These are phyloP conservation scores for Aphodius sticticus DNA, from an alignment of 2,888 invertebrate species.

Conservation along the genomic window DNA sequence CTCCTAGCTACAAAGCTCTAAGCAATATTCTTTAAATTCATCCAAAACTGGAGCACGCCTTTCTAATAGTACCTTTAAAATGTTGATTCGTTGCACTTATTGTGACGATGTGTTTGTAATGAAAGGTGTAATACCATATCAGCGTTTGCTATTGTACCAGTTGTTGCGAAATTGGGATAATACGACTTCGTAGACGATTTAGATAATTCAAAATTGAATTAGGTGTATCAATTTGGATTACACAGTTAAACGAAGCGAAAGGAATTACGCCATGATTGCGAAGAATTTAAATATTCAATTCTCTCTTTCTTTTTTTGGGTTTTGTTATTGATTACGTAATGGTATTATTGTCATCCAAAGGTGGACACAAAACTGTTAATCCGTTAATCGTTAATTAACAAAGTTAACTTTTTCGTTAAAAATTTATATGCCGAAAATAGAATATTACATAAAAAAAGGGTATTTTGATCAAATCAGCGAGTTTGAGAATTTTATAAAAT, in stretches of 20 bases:
- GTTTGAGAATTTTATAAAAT: too few relatives aligned
- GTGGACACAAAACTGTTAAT: too few relatives aligned
- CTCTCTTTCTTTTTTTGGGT: too few relatives aligned
- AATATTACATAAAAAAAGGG: too few relatives aligned
- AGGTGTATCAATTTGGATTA: neutral
- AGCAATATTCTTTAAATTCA: neutral
- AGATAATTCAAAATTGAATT: neutral
- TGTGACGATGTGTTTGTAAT: neutral
- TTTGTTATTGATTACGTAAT: too few relatives aligned
- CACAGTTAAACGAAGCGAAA: neutral
- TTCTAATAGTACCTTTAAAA: neutral
- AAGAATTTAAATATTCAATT: too few relatives aligned
- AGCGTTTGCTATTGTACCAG: neutral
- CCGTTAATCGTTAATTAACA: too few relatives aligned
- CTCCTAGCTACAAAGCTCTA: neutral
- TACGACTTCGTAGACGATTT: neutral
- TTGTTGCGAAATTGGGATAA: neutral
- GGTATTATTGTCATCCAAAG: too few relatives aligned
- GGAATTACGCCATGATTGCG: too few relatives aligned
- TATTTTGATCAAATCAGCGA: too few relatives aligned
- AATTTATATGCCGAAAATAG: too few relatives aligned
- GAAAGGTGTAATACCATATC: conserved; percentile 4
- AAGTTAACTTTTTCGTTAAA: too few relatives aligned
- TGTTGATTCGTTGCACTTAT: neutral
- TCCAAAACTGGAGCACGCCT: neutral